Conservation (phyloP, 2,888 invertebrate species). For the Chloroclysta siterata region DNA sequence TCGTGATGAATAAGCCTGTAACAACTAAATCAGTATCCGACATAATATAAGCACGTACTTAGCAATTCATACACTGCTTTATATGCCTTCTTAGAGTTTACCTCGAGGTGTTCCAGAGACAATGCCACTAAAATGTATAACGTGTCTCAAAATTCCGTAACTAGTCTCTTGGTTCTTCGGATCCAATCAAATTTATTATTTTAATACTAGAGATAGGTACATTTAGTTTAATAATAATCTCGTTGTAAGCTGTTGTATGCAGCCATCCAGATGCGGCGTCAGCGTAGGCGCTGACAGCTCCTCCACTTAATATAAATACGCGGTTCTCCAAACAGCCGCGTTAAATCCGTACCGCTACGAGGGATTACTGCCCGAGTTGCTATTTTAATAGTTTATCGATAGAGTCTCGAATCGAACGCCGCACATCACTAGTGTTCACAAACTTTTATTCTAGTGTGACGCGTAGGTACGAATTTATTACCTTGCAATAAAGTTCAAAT, state of each 20-base stretch:
- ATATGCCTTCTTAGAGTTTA: too few relatives aligned
- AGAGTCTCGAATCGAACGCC: slow-evolving; percentile 66
- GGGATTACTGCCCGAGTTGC: slow-evolving; percentile 63
- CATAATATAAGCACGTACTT: too few relatives aligned
- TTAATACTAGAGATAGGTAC: not conserved
- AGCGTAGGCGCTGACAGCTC: slow-evolving; percentile 82
- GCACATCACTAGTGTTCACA: slow-evolving; percentile 50
- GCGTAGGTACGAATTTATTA: slow-evolving; percentile 39
- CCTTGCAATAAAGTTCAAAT: slow-evolving; percentile 53
- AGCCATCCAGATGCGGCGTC: slow-evolving; percentile 72
- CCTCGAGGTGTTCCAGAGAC: too few relatives aligned
- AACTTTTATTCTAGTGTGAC: slow-evolving; percentile 44
- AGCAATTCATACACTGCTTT: too few relatives aligned
- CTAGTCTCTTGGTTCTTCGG: not conserved
- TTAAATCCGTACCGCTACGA: slow-evolving; percentile 72
- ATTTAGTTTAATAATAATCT: slow-evolving; percentile 21
- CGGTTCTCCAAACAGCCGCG: slow-evolving; percentile 74
- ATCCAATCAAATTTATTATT: not conserved
- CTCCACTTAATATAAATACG: slow-evolving; percentile 84
- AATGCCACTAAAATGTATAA: not conserved
- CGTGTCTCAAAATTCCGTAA: not conserved
- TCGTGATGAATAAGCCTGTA: not conserved
- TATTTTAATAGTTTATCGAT: slow-evolving; percentile 69
- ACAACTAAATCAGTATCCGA: not conserved
- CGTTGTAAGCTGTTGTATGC: slow-evolving; percentile 66